These are phyloP conservation scores for Alligator sinensis DNA, from an alignment of 2,113 vertebrate species.

Conservation along the genomic window DNA sequence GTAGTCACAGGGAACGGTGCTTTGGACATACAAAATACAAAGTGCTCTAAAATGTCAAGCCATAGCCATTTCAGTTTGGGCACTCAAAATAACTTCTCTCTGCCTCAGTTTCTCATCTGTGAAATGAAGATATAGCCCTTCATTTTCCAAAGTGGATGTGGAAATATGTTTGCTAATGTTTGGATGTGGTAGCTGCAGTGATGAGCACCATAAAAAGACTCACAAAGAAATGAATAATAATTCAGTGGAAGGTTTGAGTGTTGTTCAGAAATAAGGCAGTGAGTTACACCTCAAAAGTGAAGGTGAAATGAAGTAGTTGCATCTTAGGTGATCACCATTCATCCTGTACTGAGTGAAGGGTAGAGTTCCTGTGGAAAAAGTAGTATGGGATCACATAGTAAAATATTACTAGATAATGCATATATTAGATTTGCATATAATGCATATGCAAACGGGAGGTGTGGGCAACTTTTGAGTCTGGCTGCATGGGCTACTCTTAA, in stretches of 20 bases:
- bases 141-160: neutral
- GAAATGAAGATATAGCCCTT: neutral
- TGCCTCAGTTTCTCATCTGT: neutral
- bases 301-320: neutral
- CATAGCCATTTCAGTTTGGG: neutral
- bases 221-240: rapidly evolving
- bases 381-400: neutral
- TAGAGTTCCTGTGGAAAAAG: neutral
- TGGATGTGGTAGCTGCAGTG: neutral
- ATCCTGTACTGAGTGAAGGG: neutral
- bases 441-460: too few relatives aligned
- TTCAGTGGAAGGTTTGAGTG: neutral
- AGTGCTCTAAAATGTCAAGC: neutral
- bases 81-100: neutral
- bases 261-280: neutral
- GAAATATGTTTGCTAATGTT: neutral
- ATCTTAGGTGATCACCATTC: rapidly evolving
- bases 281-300: rapidly evolving
- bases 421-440: neutral
- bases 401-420: neutral
- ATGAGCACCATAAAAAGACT: neutral
- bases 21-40: neutral
- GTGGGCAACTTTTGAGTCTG: too few relatives aligned
- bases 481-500: too few relatives aligned
- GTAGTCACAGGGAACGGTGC: neutral